These are phyloP conservation scores for Phataginus tetradactyla DNA, from an alignment of 2,797 vertebrate genomes.

Conservation along the genomic window DNA sequence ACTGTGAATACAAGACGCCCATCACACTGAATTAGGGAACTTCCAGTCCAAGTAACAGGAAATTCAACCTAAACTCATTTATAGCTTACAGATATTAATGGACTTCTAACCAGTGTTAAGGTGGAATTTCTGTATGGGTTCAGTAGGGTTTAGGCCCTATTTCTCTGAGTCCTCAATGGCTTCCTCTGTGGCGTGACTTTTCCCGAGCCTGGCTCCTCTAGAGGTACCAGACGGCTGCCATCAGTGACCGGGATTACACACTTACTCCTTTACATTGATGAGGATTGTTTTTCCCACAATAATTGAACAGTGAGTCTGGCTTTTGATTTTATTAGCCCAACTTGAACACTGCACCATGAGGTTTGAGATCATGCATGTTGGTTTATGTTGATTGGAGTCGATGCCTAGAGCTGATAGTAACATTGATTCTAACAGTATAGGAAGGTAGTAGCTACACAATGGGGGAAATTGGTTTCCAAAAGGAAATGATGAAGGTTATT, in stretches of 20 bases:
- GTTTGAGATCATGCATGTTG: neutral
- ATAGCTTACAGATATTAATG: neutral
- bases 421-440: neutral
- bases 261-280: neutral
- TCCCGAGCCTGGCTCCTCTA: neutral
- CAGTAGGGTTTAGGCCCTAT: neutral
- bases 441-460: neutral
- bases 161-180: neutral
- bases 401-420: neutral
- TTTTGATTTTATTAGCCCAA: neutral
- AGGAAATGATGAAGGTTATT: neutral
- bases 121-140: neutral
- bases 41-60: neutral
- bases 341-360: neutral
- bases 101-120: neutral
- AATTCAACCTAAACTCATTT: neutral
- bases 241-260: neutral
- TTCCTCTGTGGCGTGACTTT: neutral
- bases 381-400: neutral
- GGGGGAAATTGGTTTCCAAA: neutral
- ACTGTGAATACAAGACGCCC: neutral
- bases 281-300: neutral
- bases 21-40: neutral
- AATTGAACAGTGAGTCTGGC: neutral
- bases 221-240: neutral